These are phyloP conservation scores for Rhipidura dahli DNA, from an alignment of 2,113 vertebrate species.

Conservation along the genomic window DNA sequence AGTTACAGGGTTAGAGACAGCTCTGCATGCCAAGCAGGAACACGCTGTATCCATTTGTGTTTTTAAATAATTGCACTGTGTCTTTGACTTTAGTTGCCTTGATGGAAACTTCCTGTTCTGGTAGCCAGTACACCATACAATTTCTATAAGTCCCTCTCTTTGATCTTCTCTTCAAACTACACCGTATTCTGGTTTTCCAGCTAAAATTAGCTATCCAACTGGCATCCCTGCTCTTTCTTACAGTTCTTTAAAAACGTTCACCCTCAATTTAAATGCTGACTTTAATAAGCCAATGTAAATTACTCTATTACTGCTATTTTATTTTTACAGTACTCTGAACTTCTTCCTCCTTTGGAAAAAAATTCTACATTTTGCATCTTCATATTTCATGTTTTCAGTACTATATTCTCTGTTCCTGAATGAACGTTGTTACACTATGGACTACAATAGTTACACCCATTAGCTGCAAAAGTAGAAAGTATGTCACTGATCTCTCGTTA, in stretches of 20 bases:
- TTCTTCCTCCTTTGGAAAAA: background rate
- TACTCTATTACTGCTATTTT: background rate
- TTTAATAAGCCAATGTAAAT: background rate
- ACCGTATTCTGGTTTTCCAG: constrained; percentile 14
- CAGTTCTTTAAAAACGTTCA: background rate
- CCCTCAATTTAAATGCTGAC: background rate
- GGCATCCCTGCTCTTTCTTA: background rate
- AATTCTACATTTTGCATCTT: background rate
- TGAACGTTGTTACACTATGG: background rate
- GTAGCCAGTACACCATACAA: background rate
- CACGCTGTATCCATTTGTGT: constrained; percentile 20
- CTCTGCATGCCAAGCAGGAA: constrained; percentile 13
- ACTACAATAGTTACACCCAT: background rate
- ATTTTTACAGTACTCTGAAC: background rate
- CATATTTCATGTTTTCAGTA: background rate
- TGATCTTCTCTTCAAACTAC: background rate
- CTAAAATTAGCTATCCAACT: background rate
- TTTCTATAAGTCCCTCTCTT: background rate
- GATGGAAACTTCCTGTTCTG: background rate
- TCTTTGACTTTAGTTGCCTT: constrained; percentile 5
- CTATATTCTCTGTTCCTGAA: background rate
- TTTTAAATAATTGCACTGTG: background rate
- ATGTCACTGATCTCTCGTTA: background rate
- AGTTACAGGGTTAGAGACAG: background rate
- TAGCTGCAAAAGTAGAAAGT: background rate